phyloP scores from a whole-genome alignment of 1,140 invertebrate species.

The Stratiolaelaps scimitus region DNA sequence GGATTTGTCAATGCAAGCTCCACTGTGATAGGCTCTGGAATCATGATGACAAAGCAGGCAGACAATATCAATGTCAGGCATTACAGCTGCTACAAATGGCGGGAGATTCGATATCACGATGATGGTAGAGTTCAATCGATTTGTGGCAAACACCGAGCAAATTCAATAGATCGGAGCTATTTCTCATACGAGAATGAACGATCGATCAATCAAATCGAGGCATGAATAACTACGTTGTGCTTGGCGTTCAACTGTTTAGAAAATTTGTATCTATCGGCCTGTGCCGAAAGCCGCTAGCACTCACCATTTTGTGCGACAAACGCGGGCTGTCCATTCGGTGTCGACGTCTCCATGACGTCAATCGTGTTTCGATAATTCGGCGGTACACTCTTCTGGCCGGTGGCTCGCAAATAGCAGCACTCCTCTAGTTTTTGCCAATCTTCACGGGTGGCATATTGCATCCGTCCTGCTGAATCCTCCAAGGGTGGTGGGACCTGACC shows the following conservation, averaged over 20 bases:
- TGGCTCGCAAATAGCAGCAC: conserved; percentile 13
- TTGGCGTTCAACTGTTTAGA: too few species aligned
- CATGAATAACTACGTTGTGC: too few species aligned
- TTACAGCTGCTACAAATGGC: too few species aligned
- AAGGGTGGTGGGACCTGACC: not conserved
- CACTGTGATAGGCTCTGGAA: not conserved
- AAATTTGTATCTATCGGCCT: too few species aligned
- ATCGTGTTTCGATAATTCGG: conserved; percentile 19
- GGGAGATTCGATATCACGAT: too few species aligned
- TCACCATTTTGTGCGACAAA: conserved; percentile 2
- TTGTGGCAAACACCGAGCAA: too few species aligned
- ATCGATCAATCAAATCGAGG: too few species aligned
- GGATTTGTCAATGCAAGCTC: conserved; percentile 3
- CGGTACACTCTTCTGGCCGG: conserved; percentile 3
- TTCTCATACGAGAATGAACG: too few species aligned
- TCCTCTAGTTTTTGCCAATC: conserved; percentile 24
- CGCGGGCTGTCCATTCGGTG: not conserved
- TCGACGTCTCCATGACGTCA: not conserved
- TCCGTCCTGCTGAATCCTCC: not conserved
- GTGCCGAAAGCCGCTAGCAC: not conserved
- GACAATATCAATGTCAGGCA: too few species aligned
- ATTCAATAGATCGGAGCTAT: too few species aligned
- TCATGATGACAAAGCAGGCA: not conserved
- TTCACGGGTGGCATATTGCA: not conserved
- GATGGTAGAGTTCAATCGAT: too few species aligned